Evolutionary conservation across 2,888 invertebrate species (phyloP).

Genomic region (Neocrepidodera transversa): DNA sequence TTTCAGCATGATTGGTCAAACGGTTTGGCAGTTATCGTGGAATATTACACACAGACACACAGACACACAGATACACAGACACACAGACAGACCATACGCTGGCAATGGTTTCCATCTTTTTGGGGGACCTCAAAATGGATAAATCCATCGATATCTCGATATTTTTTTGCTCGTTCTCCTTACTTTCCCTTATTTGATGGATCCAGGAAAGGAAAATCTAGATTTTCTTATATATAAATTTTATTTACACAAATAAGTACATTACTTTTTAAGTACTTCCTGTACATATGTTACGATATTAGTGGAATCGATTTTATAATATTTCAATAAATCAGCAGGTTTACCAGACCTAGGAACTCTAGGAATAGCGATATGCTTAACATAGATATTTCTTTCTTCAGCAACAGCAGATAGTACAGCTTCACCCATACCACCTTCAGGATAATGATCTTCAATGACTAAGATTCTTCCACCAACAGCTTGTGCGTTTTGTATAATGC

Average conservation of each 20-base stretch:
- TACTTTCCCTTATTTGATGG: too few relatives aligned
- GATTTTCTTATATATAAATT: too few relatives aligned
- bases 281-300: constrained; percentile 74
- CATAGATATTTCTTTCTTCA: constrained; percentile 69
- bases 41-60: too few relatives aligned
- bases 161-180: too few relatives aligned
- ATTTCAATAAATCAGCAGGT: constrained; percentile 80
- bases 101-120: too few relatives aligned
- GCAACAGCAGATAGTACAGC: constrained; percentile 84
- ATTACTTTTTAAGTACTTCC: constrained; percentile 42
- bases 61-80: too few relatives aligned
- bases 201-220: too few relatives aligned
- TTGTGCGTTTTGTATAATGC: constrained; percentile 75
- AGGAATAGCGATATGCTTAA: constrained; percentile 79
- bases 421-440: constrained; percentile 93
- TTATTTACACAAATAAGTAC: not conserved
- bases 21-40: too few relatives aligned
- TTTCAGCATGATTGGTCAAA: too few relatives aligned
- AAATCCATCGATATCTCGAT: too few relatives aligned
- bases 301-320: constrained; percentile 76
- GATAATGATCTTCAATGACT: constrained; percentile 96
- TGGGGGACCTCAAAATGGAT: too few relatives aligned
- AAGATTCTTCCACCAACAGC: constrained; percentile 80
- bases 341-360: constrained; percentile 91
- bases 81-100: too few relatives aligned